Percentiles rank a stretch among this genome's conserved stretches.
Conservation (phyloP, 2,797 vertebrate genomes). For the Pseudotriccus pelzelni region DNA sequence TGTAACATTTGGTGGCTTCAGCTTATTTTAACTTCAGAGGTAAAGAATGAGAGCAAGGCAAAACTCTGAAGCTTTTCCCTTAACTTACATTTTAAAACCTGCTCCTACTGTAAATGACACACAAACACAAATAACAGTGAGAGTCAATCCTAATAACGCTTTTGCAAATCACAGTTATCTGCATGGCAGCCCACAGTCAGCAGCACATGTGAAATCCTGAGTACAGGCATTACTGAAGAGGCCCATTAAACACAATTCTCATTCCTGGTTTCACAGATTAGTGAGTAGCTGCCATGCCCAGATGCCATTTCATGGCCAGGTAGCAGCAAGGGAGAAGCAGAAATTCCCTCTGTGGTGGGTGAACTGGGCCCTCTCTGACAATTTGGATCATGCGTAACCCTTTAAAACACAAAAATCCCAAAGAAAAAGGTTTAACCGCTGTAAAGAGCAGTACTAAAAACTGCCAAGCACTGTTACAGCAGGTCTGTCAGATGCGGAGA, state of each 20-base stretch:
- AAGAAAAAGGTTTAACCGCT: not conserved
- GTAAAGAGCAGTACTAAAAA: not conserved
- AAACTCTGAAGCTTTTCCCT: not conserved
- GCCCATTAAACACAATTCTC: conserved; percentile 52
- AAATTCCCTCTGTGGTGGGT: not conserved
- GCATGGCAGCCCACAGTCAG: conserved; percentile 25
- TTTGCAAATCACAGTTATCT: conserved; percentile 24
- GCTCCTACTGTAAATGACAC: not conserved
- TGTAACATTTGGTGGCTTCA: not conserved
- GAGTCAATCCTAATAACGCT: not conserved
- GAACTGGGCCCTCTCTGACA: not conserved
- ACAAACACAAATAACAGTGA: not conserved
- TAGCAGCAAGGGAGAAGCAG: not conserved
- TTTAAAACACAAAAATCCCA: not conserved
- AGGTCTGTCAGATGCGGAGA: not conserved
- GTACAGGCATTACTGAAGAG: not conserved
- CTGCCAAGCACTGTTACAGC: not conserved
- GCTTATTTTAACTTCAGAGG: not conserved
- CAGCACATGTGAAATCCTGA: not conserved
- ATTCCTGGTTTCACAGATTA: conserved; percentile 39
- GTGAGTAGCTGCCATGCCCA: not conserved
- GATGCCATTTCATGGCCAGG: not conserved
- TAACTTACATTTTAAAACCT: not conserved
- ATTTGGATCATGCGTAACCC: not conserved
- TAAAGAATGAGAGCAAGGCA: not conserved